These are phyloP conservation scores for Monochamus alternatus DNA, from an alignment of 2,888 invertebrate genomes.

Conservation along the genomic window DNA sequence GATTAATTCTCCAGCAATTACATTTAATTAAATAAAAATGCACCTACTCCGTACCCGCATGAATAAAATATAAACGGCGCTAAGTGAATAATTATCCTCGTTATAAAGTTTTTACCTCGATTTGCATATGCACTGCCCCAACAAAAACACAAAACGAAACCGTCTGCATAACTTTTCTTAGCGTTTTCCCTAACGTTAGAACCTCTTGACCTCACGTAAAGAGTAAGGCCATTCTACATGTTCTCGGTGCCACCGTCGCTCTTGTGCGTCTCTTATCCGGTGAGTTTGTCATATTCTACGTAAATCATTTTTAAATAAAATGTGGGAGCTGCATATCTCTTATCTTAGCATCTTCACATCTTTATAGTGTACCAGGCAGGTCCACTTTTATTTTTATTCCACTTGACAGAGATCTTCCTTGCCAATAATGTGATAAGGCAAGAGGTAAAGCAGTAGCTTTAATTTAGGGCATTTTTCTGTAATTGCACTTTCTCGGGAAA, in stretches of 20 bases:
- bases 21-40: constrained; percentile 17
- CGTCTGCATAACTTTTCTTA: constrained; percentile 22
- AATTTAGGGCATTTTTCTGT: constrained; percentile 5
- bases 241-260: constrained; percentile 6
- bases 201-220: constrained; percentile 55
- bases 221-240: constrained; percentile 20
- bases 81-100: constrained; percentile 22
- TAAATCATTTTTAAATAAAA: constrained; percentile 53
- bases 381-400: constrained; percentile 28
- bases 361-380: constrained; percentile 25
- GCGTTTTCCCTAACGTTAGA: constrained; percentile 31
- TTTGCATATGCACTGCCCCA: constrained; percentile 17
- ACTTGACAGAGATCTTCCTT: constrained; percentile 18
- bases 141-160: constrained; percentile 34
- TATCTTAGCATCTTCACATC: constrained; percentile 35
- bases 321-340: constrained; percentile 42
- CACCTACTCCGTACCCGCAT: not conserved
- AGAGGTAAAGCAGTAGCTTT: not conserved
- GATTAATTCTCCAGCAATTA: constrained; percentile 1
- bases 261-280: constrained; percentile 46
- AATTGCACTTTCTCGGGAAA: constrained; percentile 22
- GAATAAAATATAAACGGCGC: constrained; percentile 6
- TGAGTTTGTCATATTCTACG: constrained; percentile 50
- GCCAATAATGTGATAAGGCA: constrained; percentile 21
- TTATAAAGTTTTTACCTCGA: constrained; percentile 17